Evolutionary conservation across 1,140 invertebrate genomes (phyloP), one percentile per base, ranked within the genome.

Genomic region (Brachionus rotundiformis): DNA sequence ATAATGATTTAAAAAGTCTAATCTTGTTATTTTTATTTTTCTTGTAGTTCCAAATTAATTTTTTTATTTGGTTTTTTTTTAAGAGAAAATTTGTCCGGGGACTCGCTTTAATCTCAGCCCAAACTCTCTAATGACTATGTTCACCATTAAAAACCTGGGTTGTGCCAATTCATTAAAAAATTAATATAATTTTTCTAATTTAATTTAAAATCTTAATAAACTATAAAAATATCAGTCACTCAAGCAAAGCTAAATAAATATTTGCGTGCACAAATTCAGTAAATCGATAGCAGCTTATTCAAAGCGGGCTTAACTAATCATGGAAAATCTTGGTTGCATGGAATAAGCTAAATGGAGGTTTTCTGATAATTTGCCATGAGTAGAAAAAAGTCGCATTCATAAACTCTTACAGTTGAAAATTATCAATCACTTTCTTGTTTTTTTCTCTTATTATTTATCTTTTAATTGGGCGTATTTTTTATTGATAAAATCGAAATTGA

Each of bases 401-500:
- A 54, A 7, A 54, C 6, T 54, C 47, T 19, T 7, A 54, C 4
- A 54, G 6, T 54, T 54, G 47, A 63, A 63, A 63, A 31, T 36
- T 68, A 19, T 68, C 63, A 19, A 33, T 68, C 31, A 36, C 13
- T 68, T 68, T 68, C 11, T 68, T 36, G 31, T 19, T 33, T 36
- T 36, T 36, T 73, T 44, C 44, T 44, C 8, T 73, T 10, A 44
- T 73, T 73, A 73, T 73, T 44, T 73, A 73, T 73, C 68, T 73
- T 73, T 73, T 73, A 73, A 73, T 73, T 73, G 68, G 25, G 68
- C 68, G 68, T 73, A 73, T 73, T 73, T 73, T 73, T 44, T 71
- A 8, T 73, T 23, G n/a, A 36, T 68, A 36, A 36, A 16, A 36
- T 54, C 47, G 47, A 54, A 54, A 54, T 54, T 54, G 2, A 54